Evolutionary conservation across 1,140 invertebrate species (phyloP), one percentile per base, ranked within the genome.

Genomic region (Lordiphosa mommai): DNA sequence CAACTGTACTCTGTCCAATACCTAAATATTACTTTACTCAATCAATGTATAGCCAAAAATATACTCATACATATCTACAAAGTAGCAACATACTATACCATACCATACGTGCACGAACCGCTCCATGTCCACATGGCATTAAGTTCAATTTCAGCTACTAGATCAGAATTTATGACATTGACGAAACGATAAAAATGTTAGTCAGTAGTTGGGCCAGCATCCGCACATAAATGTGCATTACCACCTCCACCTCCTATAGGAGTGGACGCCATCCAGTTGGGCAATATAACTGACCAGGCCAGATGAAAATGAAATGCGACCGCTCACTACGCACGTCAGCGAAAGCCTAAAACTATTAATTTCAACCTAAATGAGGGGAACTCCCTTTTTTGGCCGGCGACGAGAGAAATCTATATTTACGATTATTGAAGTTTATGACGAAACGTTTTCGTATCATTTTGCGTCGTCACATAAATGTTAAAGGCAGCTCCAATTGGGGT

Each of bases 361-460:
- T 85, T 84, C 72, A 77, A 84, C 77, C 46, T 51, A 61, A 44
- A 59, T 30, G 58, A 27, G 59, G 34, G 37, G 34, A n/a, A n/a
- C n/a, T n/a, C n/a, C n/a, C n/a, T n/a, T n/a, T n/a, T n/a, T n/a
- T n/a, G n/a, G 5, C 41, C 30, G 41, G 9, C 4, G 38, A n/a
- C 13, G 50, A 53, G 79, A 84, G 77, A 88, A 88, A 88, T 88
- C 86, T 88, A 88, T 88, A 88, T 88, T 88, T 88, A 88, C 86
- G 86, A 88, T 88, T 88, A 88, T 88, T 88, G 86, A 88, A 88
- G 86, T 88, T 88, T 88, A 88, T 88, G 86, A 88, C 86, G 86
- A 87, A 87, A 88, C 86, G 82, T 88, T 88, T 88, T 88, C 80
- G 86, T 88, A 88, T 88, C 86, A 70, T 88, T 88, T 82, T 88